These are phyloP conservation scores for Prunella himalayana DNA, from an alignment of 2,113 vertebrate species.

Conservation along the genomic window DNA sequence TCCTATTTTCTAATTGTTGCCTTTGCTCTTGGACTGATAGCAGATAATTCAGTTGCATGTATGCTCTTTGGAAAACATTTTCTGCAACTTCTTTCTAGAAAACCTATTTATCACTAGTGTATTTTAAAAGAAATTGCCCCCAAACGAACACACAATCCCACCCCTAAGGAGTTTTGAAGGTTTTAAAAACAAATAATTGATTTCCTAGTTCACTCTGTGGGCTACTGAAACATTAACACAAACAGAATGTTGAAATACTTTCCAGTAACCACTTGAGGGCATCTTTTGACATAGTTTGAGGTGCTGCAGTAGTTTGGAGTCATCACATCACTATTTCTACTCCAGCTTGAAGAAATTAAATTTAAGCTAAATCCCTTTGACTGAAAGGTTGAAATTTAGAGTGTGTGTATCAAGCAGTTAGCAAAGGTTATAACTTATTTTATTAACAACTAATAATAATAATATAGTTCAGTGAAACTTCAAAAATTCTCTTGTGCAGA, in stretches of 20 bases:
- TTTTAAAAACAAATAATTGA: neutral
- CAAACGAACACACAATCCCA: accelerated
- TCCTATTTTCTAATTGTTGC: neutral
- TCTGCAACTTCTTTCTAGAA: neutral
- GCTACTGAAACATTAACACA: neutral
- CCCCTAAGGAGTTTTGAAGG: neutral
- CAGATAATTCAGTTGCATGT: neutral
- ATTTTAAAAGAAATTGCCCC: neutral
- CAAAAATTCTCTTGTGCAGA: neutral
- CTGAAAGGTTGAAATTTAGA: neutral
- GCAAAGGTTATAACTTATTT: neutral
- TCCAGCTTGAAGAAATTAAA: neutral
- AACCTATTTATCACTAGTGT: neutral
- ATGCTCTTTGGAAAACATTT: neutral
- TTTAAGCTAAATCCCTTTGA: neutral
- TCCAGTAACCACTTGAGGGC: slow-evolving; percentile 38
- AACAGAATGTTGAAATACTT: neutral
- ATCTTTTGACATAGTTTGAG: slow-evolving; percentile 10
- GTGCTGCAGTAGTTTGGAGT: neutral
- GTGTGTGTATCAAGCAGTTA: neutral
- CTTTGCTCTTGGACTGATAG: neutral
- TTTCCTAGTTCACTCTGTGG: neutral
- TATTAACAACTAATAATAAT: neutral
- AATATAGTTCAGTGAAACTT: neutral
- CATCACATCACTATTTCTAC: neutral